Conservation (phyloP, 2,113 vertebrate species). For the Cairina moschata region DNA sequence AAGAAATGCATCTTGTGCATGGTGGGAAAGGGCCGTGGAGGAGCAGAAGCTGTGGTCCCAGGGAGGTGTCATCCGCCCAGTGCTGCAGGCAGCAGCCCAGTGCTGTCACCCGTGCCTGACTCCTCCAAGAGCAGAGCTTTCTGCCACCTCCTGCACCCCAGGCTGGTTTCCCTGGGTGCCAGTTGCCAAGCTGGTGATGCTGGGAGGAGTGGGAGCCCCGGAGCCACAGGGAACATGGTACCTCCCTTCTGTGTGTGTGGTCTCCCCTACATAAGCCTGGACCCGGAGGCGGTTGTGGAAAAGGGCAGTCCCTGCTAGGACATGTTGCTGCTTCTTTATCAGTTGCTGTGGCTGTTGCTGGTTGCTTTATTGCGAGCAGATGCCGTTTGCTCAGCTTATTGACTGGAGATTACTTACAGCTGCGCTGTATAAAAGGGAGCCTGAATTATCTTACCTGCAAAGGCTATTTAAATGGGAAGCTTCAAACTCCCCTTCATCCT, state of each 20-base stretch:
- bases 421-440: not conserved
- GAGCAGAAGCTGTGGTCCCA: accelerated
- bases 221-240: not conserved
- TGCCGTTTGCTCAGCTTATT: slow-evolving; percentile 40
- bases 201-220: slow-evolving; percentile 17
- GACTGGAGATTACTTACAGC: slow-evolving; percentile 47
- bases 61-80: not conserved
- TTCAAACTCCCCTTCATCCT: slow-evolving; percentile 8
- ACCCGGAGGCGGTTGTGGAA: not conserved
- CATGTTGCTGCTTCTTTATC: slow-evolving; percentile 53
- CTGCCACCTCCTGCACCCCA: not conserved
- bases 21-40: not conserved
- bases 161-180: not conserved
- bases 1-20: not conserved
- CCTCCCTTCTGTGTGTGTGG: slow-evolving; percentile 53
- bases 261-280: not conserved
- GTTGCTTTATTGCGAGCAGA: slow-evolving; percentile 36
- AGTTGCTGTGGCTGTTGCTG: not conserved
- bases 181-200: not conserved
- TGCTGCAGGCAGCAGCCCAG: not conserved
- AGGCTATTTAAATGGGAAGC: slow-evolving; percentile 32
- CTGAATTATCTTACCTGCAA: slow-evolving; percentile 3
- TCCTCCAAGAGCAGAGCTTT: not conserved
- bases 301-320: slow-evolving; percentile 28
- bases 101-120: accelerated